Evolutionary conservation across 2,888 invertebrate genomes (phyloP), one percentile per base, ranked within the genome.

Genomic region (Steromphala cineraria): DNA sequence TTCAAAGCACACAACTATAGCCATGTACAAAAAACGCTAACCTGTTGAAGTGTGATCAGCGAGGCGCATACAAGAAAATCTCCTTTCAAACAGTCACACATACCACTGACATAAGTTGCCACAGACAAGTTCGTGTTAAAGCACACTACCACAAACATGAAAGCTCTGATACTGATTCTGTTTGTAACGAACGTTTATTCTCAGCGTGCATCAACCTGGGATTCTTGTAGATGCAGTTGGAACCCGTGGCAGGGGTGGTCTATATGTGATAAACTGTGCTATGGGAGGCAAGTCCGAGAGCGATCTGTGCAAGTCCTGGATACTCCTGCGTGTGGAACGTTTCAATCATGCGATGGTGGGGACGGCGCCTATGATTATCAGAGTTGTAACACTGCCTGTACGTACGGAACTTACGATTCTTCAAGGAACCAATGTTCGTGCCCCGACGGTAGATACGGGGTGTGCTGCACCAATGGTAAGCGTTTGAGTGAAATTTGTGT

Each of bases 131-230:
- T 46, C 46, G 1, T 5, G 4, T 46, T 10, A 46, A 46, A 13
- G 13, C 13, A 46, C 10, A 46, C 46, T 5, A 46, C 13, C 46
- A 46, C 13, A 46, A 46, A 46, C 46, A 46, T 46, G 46, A 46
- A 5, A 1, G 7, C 46, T 46, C 13, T 46, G 46, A 1, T 46
- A 13, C 46, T 46, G 46, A 46, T 46, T 5, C 7, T 46, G 46
- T 46, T 46, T 46, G 7, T 46, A 13, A 10, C 10, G 46, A 46
- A 46, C 10, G 46, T 46, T 10, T 46, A 46, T 46, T 10, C 10
- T 46, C 71, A 75, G 2, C 52, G 75, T n/a, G 75, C 75, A 5
- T 1, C 75, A 13, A 75, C 75, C 1, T 75, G 75, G 75, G 75
- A 75, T 10, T 24, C 15, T 8, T 75, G 75, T 53, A 2, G 28